Evolutionary conservation across 2,797 vertebrate species (phyloP), one percentile per base, ranked within the genome.

Genomic region (Trachops cirrhosus): DNA sequence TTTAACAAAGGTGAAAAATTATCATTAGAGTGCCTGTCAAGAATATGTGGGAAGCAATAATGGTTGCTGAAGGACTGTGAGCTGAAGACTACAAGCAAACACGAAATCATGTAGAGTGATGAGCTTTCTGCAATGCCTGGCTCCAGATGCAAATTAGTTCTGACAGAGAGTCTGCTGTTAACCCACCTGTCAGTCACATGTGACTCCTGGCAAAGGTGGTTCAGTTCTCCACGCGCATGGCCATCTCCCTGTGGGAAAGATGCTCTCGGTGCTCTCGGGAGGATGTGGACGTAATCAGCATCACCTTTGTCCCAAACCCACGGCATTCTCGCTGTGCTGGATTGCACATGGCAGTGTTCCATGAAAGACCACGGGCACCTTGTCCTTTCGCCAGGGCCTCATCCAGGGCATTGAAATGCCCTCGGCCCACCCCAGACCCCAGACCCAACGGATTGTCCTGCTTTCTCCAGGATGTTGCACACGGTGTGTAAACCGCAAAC

Each of bases 1-100:
- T 93, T 22, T 86, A 71, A 90, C 62, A 86, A 52, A 21, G 26
- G 24, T 86, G 41, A 86, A 86, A 71, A 93, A n/a, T 34, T 54
- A 29, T 68, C 4, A 6, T 70, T 86, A 54, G 93, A 71, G 41
- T 37, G 11, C 39, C 54, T 84, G 21, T 39, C 41, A 71, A 12
- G 95, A 93, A 89, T 71, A 32, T 6, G 12, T 84, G 70, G 68
- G 71, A 80, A 57, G 48, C 39, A 48, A 8, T 88, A 71, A 48
- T 18, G 26, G 5, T 83, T 64, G 34, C 4, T 2, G 14, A 95
- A 64, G 44, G 73, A 52, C 29, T 54, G 8, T 54, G 74, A 86
- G 64, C 32, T 32, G 29, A 41, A 94, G 86, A 39, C 74, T 50
- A 12, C 1, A 37, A 52, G 82, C 11, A 41, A 87, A 41, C 24